These are phyloP conservation scores for Eristalinus aeneus DNA, from an alignment of 2,888 invertebrate genomes.

Conservation along the genomic window DNA sequence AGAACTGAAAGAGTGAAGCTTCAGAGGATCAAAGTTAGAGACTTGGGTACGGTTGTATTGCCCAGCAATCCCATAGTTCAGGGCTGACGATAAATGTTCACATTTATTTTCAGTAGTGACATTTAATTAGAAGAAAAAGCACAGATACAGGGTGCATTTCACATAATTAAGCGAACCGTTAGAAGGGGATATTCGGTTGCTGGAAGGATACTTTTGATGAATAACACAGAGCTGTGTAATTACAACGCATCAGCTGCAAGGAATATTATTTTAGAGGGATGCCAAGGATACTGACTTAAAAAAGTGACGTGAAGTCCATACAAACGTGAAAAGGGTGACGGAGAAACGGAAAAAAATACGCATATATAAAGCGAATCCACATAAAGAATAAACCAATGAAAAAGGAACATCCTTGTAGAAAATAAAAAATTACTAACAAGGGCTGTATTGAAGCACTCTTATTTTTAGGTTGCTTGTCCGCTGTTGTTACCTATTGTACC, in stretches of 20 bases:
- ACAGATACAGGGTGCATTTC: conserved; percentile 33
- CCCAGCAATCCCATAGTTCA: conserved; percentile 14
- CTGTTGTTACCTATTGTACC: too few species aligned
- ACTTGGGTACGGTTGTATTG: not conserved
- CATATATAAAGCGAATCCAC: not conserved
- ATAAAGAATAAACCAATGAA: not conserved
- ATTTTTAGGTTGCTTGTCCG: too few species aligned
- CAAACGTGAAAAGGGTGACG: not conserved
- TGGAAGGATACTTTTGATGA: conserved; percentile 44
- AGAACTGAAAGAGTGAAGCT: not conserved
- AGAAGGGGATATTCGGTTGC: not conserved
- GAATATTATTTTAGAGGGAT: conserved; percentile 28
- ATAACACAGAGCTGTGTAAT: conserved; percentile 38
- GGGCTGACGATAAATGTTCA: conserved; percentile 59
- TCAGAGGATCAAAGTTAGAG: not conserved
- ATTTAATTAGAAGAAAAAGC: conserved; percentile 63
- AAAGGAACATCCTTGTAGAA: too few species aligned
- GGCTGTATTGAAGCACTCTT: too few species aligned
- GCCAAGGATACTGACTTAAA: conserved; percentile 48
- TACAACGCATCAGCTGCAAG: conserved; percentile 45
- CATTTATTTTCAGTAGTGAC: conserved; percentile 66
- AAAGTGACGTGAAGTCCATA: not conserved
- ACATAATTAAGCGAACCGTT: conserved; percentile 61
- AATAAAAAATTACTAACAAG: too few species aligned
- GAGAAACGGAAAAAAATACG: not conserved